Conservation (phyloP, 2,888 invertebrate genomes). For the Nomada hirtipes region DNA sequence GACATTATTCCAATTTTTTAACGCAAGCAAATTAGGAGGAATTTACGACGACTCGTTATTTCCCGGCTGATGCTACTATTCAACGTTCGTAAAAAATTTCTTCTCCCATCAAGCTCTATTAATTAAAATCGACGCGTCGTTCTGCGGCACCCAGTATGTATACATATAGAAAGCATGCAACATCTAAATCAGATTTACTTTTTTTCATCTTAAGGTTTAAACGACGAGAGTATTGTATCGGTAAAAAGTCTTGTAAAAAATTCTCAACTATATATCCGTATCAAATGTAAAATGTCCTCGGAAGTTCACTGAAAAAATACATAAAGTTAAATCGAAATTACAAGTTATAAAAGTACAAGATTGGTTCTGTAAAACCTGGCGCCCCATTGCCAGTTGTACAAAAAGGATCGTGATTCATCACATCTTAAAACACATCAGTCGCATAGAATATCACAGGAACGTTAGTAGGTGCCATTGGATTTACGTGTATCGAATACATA, state of each 20-base stretch:
- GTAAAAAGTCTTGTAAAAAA: slow-evolving; percentile 31
- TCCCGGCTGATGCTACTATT: slow-evolving; percentile 8
- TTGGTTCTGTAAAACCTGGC: slow-evolving; percentile 48
- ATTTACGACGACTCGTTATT: background rate
- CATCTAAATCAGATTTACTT: background rate
- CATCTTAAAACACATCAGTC: slow-evolving; percentile 60
- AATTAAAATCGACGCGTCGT: background rate
- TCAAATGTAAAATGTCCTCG: slow-evolving; percentile 43
- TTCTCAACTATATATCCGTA: slow-evolving; percentile 32
- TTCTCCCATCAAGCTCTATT: background rate
- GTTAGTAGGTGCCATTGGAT: slow-evolving; percentile 58
- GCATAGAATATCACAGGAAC: slow-evolving; percentile 67
- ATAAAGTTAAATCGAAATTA: slow-evolving; percentile 36
- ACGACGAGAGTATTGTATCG: background rate
- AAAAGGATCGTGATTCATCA: slow-evolving; percentile 49
- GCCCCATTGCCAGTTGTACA: slow-evolving; percentile 45
- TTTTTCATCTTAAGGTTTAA: slow-evolving; percentile 18
- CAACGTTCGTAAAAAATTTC: background rate
- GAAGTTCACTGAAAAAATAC: slow-evolving; percentile 20
- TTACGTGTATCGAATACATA: slow-evolving; percentile 19
- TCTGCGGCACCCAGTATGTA: background rate
- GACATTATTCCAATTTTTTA: slow-evolving; percentile 17
- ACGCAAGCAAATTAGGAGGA: slow-evolving; percentile 19
- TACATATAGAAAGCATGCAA: background rate
- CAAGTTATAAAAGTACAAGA: slow-evolving; percentile 51